phyloP scores from a whole-genome alignment of 1,140 invertebrate species.

The Aphelenchoides avenae region DNA sequence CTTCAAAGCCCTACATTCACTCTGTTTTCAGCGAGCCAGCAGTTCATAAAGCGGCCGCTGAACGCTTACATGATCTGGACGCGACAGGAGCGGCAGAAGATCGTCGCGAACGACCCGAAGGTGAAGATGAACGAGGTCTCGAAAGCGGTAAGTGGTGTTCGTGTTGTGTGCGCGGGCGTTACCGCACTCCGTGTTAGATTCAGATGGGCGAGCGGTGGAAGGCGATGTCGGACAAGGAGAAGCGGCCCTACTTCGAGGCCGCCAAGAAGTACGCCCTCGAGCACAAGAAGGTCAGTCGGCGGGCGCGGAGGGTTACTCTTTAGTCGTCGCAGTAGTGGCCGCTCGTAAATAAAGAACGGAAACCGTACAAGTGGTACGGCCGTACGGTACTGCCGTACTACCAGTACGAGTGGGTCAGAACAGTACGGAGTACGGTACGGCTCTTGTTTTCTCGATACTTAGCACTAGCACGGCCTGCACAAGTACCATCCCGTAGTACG shows the following conservation, averaged over 20 bases:
- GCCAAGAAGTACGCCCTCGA: constrained; percentile 40
- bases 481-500: too few relatives aligned
- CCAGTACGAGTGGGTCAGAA: too few relatives aligned
- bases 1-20: neutral
- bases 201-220: constrained; percentile 55
- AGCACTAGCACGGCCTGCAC: too few relatives aligned
- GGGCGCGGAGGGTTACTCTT: constrained; percentile 6
- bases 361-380: too few relatives aligned
- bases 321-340: too few relatives aligned
- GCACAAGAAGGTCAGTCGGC: constrained; percentile 44
- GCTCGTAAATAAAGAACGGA: too few relatives aligned
- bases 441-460: too few relatives aligned
- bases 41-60: constrained; percentile 48
- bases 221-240: constrained; percentile 47
- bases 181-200: constrained; percentile 23
- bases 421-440: too few relatives aligned
- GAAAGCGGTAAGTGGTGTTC: constrained; percentile 27
- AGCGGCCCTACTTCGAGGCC: constrained; percentile 47
- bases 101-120: constrained; percentile 55
- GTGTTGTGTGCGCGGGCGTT: constrained; percentile 5
- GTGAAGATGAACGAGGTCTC: constrained; percentile 47
- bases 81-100: constrained; percentile 62
- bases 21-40: constrained; percentile 22
- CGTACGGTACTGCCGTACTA: too few relatives aligned
- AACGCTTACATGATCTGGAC: constrained; percentile 56